Evolutionary conservation across 1,140 invertebrate genomes (phyloP).

Genomic region (Orchestia grillus): DNA sequence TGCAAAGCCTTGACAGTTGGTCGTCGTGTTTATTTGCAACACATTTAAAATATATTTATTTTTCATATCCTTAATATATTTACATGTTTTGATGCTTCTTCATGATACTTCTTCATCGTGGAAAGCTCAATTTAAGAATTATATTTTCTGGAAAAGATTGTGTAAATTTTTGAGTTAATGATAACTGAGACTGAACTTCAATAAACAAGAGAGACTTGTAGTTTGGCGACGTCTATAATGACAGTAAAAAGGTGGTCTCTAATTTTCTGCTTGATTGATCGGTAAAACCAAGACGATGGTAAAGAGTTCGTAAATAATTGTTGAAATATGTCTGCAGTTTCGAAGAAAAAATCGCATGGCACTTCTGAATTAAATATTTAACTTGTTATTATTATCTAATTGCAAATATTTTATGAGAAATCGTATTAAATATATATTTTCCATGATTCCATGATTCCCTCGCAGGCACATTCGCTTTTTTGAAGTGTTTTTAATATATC

Average conservation of each 20-base stretch:
- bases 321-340: neutral
- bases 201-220: neutral
- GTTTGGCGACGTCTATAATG: neutral
- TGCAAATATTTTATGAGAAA: neutral
- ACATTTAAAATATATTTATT: no score
- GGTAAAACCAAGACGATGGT: neutral
- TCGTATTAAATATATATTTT: neutral
- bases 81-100: no score
- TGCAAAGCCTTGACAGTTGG: no score
- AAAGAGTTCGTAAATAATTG: neutral
- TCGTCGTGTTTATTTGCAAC: no score
- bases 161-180: no score
- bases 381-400: neutral
- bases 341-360: neutral
- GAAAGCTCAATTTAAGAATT: no score
- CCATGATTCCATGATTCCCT: neutral
- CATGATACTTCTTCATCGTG: no score
- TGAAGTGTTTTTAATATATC: no score
- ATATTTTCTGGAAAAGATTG: no score
- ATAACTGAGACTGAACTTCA: neutral
- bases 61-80: no score
- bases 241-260: neutral
- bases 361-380: neutral
- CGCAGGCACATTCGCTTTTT: no score
- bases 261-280: neutral